Conservation (phyloP, 2,797 vertebrate species). For the Arctocebus calabarensis region DNA sequence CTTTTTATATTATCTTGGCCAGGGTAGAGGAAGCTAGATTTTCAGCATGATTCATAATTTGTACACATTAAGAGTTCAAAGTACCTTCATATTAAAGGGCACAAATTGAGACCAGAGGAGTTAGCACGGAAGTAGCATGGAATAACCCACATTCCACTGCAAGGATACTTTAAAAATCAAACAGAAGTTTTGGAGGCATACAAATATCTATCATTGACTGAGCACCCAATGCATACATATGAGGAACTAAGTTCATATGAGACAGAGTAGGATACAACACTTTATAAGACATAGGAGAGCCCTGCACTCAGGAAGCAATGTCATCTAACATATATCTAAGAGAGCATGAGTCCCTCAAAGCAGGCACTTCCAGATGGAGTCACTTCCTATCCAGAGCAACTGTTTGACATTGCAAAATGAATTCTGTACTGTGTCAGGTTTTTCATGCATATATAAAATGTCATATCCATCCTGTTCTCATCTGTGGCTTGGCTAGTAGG, state of each 20-base stretch:
- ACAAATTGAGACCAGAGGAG: not conserved
- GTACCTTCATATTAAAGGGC: not conserved
- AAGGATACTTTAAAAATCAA: slow-evolving; percentile 31
- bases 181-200: slow-evolving; percentile 17
- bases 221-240: not conserved
- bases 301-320: not conserved
- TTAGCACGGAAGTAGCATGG: not conserved
- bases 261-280: not conserved
- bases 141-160: not conserved
- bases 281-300: not conserved
- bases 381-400: slow-evolving; percentile 58
- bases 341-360: slow-evolving; percentile 38
- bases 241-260: slow-evolving; percentile 35
- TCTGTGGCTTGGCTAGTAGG: slow-evolving; percentile 16
- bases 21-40: slow-evolving; percentile 24
- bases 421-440: slow-evolving; percentile 48
- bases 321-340: not conserved
- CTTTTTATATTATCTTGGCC: not conserved
- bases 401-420: slow-evolving; percentile 55
- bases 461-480: slow-evolving; percentile 45
- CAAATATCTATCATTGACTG: not conserved
- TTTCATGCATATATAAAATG: slow-evolving; percentile 56
- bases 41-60: slow-evolving; percentile 55
- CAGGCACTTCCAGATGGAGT: slow-evolving; percentile 48
- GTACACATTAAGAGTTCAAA: slow-evolving; percentile 20